These are phyloP conservation scores for Cettia cetti DNA, from an alignment of 2,113 vertebrate genomes.

Conservation along the genomic window DNA sequence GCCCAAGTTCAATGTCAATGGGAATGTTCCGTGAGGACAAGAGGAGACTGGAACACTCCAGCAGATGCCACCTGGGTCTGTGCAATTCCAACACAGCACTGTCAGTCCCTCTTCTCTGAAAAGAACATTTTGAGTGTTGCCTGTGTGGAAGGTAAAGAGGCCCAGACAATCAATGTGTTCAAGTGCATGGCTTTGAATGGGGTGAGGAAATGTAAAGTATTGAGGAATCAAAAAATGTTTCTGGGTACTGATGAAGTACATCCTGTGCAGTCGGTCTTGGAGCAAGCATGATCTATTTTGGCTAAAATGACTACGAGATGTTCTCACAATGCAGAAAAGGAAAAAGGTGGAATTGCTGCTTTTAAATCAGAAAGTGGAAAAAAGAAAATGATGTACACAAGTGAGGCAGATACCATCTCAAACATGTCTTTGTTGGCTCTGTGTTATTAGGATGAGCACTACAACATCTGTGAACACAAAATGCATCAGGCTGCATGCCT, in stretches of 20 bases:
- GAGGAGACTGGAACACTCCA: not conserved
- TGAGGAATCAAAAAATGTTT: not conserved
- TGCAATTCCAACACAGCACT: not conserved
- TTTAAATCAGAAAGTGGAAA: constrained; percentile 1
- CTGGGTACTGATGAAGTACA: not conserved
- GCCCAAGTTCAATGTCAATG: not conserved
- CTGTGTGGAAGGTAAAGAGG: not conserved
- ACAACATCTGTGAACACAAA: not conserved
- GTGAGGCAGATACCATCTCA: not conserved
- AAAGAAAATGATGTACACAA: not conserved
- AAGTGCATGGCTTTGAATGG: not conserved
- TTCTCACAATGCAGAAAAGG: not conserved
- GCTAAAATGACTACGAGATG: not conserved
- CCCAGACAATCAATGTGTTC: not conserved
- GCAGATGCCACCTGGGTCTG: not conserved
- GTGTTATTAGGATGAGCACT: not conserved
- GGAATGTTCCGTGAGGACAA: fast-evolving
- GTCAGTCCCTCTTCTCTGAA: not conserved
- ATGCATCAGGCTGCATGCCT: not conserved
- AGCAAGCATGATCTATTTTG: not conserved
- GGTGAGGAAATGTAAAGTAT: not conserved
- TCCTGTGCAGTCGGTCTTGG: not conserved
- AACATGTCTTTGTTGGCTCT: not conserved
- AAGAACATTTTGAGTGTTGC: not conserved
- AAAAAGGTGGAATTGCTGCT: not conserved